Conservation (phyloP, 2,888 invertebrate genomes). For the Hymenopus coronatus region DNA sequence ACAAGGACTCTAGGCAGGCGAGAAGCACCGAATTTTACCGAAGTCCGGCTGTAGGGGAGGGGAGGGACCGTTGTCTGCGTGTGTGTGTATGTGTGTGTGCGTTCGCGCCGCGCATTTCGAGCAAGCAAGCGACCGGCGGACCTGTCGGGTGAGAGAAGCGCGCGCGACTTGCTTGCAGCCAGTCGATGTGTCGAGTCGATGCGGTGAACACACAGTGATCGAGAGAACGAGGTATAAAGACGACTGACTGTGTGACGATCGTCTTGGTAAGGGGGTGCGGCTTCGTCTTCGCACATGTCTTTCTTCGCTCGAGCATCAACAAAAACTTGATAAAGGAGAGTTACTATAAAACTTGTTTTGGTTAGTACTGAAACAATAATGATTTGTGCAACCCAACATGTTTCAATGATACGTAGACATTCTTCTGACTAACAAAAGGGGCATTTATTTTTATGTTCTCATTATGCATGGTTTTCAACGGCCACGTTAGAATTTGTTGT, state of each 20-base stretch:
- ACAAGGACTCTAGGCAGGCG: background rate
- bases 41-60: background rate
- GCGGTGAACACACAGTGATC: background rate
- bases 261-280: background rate
- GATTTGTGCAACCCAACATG: background rate
- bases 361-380: background rate
- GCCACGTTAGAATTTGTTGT: background rate
- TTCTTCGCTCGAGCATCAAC: background rate
- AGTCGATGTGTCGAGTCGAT: background rate
- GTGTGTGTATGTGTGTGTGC: background rate
- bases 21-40: background rate
- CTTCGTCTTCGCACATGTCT: background rate
- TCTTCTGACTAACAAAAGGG: background rate
- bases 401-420: slow-evolving; percentile 2
- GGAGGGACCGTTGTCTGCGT: background rate
- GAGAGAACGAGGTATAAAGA: background rate
- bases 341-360: background rate
- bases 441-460: background rate
- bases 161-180: background rate
- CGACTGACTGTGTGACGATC: background rate
- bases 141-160: background rate
- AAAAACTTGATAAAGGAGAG: background rate
- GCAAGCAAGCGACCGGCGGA: background rate
- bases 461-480: background rate
- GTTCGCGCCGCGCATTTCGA: background rate